These are phyloP conservation scores for Drosophila baimaii DNA, from an alignment of 1,140 invertebrate species.

Conservation along the genomic window DNA sequence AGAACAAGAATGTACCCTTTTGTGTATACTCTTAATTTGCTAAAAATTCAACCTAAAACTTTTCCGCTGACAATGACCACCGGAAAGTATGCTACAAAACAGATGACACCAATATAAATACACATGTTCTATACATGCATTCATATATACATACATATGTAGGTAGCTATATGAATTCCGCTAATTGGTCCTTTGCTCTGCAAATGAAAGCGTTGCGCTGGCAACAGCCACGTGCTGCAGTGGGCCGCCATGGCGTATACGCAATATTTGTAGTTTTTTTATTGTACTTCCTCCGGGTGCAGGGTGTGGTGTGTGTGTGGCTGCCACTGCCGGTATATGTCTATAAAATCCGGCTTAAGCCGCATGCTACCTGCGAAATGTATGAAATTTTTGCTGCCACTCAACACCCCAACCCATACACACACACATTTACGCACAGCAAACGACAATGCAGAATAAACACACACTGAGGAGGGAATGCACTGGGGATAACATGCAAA, in stretches of 20 bases:
- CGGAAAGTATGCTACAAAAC: constrained; percentile 37
- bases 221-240: constrained; percentile 64
- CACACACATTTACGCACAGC: constrained; percentile 11
- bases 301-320: neutral
- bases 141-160: constrained; percentile 1
- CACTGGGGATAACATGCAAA: constrained; percentile 3
- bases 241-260: constrained; percentile 66
- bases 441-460: constrained; percentile 34
- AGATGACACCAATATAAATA: constrained; percentile 13
- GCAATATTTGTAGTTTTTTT: constrained; percentile 71
- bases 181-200: constrained; percentile 68
- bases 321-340: constrained; percentile 24
- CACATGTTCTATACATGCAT: neutral
- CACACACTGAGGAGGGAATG: constrained; percentile 10
- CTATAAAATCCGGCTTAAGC: constrained; percentile 79
- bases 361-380: constrained; percentile 73
- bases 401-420: constrained; percentile 39
- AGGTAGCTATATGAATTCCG: constrained; percentile 26
- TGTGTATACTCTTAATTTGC: neutral
- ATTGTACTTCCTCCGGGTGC: constrained; percentile 26
- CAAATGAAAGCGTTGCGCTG: constrained; percentile 63
- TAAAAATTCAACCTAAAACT: neutral
- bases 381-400: constrained; percentile 68
- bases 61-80: neutral
- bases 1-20: neutral